Conservation (phyloP, 2,113 vertebrate species). For the Camelus bactrianus region DNA sequence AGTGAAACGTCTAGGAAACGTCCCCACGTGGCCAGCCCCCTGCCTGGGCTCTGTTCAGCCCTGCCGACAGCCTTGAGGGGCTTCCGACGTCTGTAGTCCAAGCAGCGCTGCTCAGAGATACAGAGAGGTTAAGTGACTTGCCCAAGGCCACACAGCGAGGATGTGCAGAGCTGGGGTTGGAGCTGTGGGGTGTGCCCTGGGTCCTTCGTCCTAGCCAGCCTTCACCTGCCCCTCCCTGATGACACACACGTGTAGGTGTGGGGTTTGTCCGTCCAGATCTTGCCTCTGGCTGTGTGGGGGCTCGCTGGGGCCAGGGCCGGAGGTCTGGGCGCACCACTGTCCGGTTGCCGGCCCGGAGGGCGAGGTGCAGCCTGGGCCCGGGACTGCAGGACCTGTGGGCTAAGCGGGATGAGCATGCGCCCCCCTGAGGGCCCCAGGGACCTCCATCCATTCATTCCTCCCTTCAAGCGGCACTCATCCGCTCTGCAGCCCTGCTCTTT, state of each 20-base stretch:
- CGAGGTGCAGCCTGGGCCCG: rapidly evolving
- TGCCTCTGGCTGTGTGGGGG: neutral
- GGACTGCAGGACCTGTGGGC: neutral
- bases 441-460: rapidly evolving
- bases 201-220: neutral
- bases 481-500: neutral
- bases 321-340: neutral
- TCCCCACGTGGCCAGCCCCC: rapidly evolving
- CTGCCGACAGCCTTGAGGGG: rapidly evolving
- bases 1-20: rapidly evolving
- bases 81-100: neutral
- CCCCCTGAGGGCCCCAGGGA: too few relatives aligned
- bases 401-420: rapidly evolving
- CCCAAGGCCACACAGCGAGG: neutral
- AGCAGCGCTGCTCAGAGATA: neutral
- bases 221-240: neutral
- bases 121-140: neutral
- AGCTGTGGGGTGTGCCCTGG: neutral
- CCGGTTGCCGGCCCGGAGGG: neutral
- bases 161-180: neutral
- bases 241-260: rapidly evolving
- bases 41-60: neutral
- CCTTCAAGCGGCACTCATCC: rapidly evolving
- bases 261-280: neutral
- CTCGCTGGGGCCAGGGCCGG: rapidly evolving